Evolutionary conservation across 2,113 vertebrate genomes (phyloP), one percentile per base, ranked within the genome.

Genomic region (Myocastor coypus): DNA sequence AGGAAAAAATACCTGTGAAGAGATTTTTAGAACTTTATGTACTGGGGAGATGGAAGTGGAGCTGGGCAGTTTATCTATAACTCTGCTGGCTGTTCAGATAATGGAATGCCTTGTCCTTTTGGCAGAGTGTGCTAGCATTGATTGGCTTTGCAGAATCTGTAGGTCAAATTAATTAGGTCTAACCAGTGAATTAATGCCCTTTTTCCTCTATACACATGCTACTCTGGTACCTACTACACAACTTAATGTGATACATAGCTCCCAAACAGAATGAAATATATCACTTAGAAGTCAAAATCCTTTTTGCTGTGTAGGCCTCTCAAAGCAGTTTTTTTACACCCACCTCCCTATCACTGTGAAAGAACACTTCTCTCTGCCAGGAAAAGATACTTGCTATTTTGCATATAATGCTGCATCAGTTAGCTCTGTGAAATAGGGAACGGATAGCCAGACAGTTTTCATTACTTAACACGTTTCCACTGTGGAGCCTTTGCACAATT

Each of bases 381-480:
- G 55, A 94, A 93, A 89, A 52, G 92, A 97, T 97, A 66, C 63
- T 64, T 24, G 66, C 73, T 94, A 28, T 97, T 95, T 78, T 52
- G 52, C 86, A 85, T 68, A 5, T 90, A 77, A 78, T 96, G 61
- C 40, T 64, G 28, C 78, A 93, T 46, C 81, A 95, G 68, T 96
- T 97, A n/a, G 37, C 95, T 97, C 57, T 94, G 77, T 95, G 57
- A 95, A 97, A 91, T 11, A 95, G 34, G 55, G 46, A 96, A 88
- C 55, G 94, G 94, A 28, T 88, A 71, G 87, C 92, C 75, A 82
- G 88, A 96, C 55, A 95, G 28, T 86, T 86, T 81, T 26, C 10
- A 89, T 96, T 92, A 92, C 63, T 94, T 92, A 96, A 83, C 87
- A 1, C 91, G 87, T 80, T 95, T n/a, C 94, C 97, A 55, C 73